Conservation (phyloP, 2,113 vertebrate genomes). For the Archilochus colubris region DNA sequence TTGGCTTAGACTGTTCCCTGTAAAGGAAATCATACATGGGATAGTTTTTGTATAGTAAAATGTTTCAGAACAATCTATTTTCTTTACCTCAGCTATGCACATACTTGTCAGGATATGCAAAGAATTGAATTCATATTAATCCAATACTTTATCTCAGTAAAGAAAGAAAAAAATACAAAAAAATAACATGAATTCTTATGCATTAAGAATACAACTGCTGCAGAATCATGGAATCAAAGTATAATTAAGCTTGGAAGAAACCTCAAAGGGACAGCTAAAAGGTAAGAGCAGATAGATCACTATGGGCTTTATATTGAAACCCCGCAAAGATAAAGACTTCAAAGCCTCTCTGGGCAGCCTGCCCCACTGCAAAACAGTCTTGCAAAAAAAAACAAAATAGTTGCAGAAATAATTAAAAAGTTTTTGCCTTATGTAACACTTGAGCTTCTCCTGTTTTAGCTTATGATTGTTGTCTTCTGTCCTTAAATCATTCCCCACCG, state of each 20-base stretch:
- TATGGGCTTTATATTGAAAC: not conserved
- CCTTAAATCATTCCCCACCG: accelerated
- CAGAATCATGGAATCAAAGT: not conserved
- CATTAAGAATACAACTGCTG: not conserved
- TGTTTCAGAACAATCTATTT: not conserved
- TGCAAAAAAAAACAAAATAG: not conserved
- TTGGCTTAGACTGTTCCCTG: not conserved
- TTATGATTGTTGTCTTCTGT: not conserved
- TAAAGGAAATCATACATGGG: not conserved
- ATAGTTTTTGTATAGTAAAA: not conserved
- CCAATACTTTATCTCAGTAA: not conserved
- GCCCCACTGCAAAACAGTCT: not conserved
- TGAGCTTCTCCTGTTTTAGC: not conserved
- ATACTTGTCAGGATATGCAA: not conserved
- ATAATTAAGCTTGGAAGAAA: not conserved
- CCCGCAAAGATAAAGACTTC: not conserved
- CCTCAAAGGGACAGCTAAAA: not conserved
- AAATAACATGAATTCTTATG: not conserved
- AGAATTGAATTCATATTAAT: not conserved
- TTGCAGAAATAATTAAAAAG: not conserved
- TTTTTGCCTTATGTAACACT: not conserved
- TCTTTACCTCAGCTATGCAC: not conserved
- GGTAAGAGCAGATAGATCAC: not conserved
- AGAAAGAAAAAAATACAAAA: not conserved
- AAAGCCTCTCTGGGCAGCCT: not conserved